Conservation (phyloP, 2,888 invertebrate genomes). For the Tachystola acroxantha region DNA sequence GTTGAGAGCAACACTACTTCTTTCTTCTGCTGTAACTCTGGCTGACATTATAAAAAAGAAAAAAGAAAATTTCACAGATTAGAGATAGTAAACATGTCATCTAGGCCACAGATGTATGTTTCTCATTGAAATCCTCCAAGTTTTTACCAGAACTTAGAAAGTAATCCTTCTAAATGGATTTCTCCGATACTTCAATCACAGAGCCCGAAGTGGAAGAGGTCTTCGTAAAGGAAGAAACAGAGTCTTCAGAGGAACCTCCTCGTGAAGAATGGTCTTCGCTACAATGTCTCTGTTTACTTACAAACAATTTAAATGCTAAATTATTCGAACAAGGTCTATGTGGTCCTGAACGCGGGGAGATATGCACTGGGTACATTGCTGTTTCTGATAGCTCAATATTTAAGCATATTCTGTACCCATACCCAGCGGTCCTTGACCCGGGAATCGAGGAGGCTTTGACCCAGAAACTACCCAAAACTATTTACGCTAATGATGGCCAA, state of each 20-base stretch:
- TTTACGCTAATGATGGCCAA: slow-evolving; percentile 52
- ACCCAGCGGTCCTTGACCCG: slow-evolving; percentile 28
- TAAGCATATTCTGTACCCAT: slow-evolving; percentile 31
- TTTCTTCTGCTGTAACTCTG: too few species aligned
- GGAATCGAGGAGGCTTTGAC: slow-evolving; percentile 38
- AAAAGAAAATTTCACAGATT: too few species aligned
- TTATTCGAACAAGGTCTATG: slow-evolving; percentile 30
- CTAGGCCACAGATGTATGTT: too few species aligned
- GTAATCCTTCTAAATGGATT: too few species aligned
- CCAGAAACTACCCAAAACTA: slow-evolving; percentile 24
- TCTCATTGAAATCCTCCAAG: too few species aligned
- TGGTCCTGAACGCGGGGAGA: slow-evolving; percentile 39
- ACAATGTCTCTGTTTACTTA: slow-evolving; percentile 3
- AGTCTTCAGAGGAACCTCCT: slow-evolving; percentile 28
- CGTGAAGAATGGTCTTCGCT: slow-evolving; percentile 32
- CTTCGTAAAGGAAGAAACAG: not conserved
- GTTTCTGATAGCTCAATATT: slow-evolving; percentile 37
- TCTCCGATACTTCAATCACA: too few species aligned
- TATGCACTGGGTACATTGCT: slow-evolving; percentile 38
- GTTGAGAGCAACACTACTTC: too few species aligned
- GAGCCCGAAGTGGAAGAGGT: slow-evolving; percentile 1
- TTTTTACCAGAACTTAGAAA: too few species aligned
- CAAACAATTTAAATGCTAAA: slow-evolving; percentile 23
- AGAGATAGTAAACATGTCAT: too few species aligned
- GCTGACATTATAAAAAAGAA: too few species aligned